These are phyloP conservation scores for Trissoscelio sp. DNA, from an alignment of 2,888 invertebrate species.

Conservation along the genomic window DNA sequence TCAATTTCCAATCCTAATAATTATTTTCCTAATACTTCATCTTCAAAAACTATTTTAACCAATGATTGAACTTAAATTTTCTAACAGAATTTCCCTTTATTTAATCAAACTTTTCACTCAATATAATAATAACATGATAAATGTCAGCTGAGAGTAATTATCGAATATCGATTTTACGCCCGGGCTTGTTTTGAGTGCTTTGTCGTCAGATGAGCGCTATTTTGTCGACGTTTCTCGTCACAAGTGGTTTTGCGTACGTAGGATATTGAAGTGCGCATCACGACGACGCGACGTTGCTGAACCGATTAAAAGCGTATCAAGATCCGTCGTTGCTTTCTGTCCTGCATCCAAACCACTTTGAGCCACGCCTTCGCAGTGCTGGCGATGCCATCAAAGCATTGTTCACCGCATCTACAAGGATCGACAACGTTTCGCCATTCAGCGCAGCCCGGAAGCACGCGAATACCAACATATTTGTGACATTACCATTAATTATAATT, in stretches of 20 bases:
- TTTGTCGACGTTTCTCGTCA: conserved; percentile 62
- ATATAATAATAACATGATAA: conserved; percentile 35
- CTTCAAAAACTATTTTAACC: too few species aligned
- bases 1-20: too few species aligned
- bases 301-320: conserved; percentile 68
- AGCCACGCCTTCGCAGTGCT: conserved; percentile 63
- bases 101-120: too few species aligned
- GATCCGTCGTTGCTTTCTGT: conserved; percentile 58
- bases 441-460: conserved; percentile 17
- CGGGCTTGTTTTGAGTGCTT: conserved; percentile 55
- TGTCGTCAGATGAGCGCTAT: conserved; percentile 60
- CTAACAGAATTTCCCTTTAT: too few species aligned
- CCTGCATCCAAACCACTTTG: conserved; percentile 63
- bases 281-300: conserved; percentile 56
- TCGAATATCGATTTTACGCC: conserved; percentile 60
- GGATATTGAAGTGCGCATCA: conserved; percentile 62
- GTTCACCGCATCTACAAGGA: conserved; percentile 52
- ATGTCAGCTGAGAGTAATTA: conserved; percentile 57
- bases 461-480: too few species aligned
- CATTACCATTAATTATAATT: too few species aligned
- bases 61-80: too few species aligned
- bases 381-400: conserved; percentile 59
- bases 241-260: conserved; percentile 67
- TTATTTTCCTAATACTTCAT: too few species aligned
- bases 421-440: conserved; percentile 49